phyloP scores from a whole-genome alignment of 2,888 invertebrate genomes.

The Sarcophaga caerulescens region DNA sequence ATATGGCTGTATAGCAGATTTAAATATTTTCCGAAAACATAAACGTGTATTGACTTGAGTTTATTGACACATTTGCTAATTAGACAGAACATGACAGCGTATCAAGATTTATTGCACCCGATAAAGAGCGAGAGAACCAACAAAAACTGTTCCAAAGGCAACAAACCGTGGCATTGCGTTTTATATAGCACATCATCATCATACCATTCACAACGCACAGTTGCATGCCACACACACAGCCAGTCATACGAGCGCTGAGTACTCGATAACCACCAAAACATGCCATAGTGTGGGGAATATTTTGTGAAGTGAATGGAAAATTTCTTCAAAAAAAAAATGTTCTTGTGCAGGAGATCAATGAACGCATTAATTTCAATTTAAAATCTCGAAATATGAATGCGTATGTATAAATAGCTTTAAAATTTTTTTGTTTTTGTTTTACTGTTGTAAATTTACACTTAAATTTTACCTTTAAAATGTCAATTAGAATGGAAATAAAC shows the following conservation, averaged over 20 bases:
- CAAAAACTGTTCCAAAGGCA: slow-evolving; percentile 50
- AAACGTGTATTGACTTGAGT: slow-evolving; percentile 72
- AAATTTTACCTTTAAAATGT: too few relatives aligned
- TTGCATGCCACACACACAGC: slow-evolving; percentile 33
- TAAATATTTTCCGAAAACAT: not conserved
- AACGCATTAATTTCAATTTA: slow-evolving; percentile 75
- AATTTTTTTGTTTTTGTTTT: too few relatives aligned
- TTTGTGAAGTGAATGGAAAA: not conserved
- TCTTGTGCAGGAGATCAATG: slow-evolving; percentile 67
- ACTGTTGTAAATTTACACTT: too few relatives aligned
- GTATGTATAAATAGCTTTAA: too few relatives aligned
- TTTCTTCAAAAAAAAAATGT: slow-evolving; percentile 36
- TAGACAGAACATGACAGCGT: slow-evolving; percentile 80
- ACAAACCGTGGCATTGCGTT: slow-evolving; percentile 64
- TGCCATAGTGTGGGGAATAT: not conserved
- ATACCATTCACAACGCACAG: not conserved
- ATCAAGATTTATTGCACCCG: slow-evolving; percentile 78
- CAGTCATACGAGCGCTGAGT: not conserved
- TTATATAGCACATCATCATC: slow-evolving; percentile 45
- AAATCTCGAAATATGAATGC: slow-evolving; percentile 30
- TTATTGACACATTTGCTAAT: slow-evolving; percentile 80
- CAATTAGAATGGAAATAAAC: too few relatives aligned
- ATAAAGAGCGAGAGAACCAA: slow-evolving; percentile 51
- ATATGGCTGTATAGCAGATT: not conserved
- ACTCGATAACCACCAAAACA: slow-evolving; percentile 5